A percentile compares a stretch with the other conserved stretches of the same genome.
These are phyloP conservation scores for Tetrapedia diversipes DNA, from an alignment of 2,888 invertebrate genomes.

Conservation along the genomic window DNA sequence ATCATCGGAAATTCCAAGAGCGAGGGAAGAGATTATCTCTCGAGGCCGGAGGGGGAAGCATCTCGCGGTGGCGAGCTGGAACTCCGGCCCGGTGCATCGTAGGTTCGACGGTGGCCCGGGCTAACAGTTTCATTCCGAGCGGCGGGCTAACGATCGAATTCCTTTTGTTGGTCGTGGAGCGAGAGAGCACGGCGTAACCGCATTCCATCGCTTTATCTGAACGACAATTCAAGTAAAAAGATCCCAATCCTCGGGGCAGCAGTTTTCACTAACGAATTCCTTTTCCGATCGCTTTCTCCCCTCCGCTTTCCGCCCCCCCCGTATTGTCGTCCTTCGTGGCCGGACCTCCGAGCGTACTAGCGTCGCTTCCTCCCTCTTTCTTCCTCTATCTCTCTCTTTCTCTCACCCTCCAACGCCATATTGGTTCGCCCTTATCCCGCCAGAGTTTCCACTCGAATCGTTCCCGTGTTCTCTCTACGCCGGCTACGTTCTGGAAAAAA, in stretches of 20 bases:
- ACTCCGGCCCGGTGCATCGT: conserved; percentile 50
- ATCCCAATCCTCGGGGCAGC: conserved; percentile 73
- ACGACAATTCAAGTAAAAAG: conserved; percentile 72
- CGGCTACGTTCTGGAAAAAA: conserved; percentile 60
- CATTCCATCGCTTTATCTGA: conserved; percentile 70
- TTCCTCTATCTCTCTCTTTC: not conserved
- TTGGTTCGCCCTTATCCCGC: conserved; percentile 42
- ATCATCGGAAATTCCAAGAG: conserved; percentile 57
- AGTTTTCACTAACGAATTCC: conserved; percentile 80
- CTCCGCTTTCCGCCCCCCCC: conserved; percentile 9
- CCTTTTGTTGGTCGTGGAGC: conserved; percentile 64
- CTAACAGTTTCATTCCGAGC: conserved; percentile 65
- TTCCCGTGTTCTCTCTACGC: conserved; percentile 50
- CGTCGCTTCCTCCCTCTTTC: not conserved
- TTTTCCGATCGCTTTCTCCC: conserved; percentile 72
- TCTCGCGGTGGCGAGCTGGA: conserved; percentile 50
- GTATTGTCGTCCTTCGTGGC: conserved; percentile 57
- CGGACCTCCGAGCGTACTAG: conserved; percentile 50
- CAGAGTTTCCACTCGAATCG: conserved; percentile 43
- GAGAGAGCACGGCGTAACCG: conserved; percentile 66
- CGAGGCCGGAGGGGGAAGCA: conserved; percentile 39
- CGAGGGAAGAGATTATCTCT: conserved; percentile 55
- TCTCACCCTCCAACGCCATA: conserved; percentile 17
- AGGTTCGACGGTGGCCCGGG: conserved; percentile 46
- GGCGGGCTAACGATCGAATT: conserved; percentile 64